Base-by-base conservation (phyloP, 2,888 invertebrate species). In the Aspidiotus destructor region DNA sequence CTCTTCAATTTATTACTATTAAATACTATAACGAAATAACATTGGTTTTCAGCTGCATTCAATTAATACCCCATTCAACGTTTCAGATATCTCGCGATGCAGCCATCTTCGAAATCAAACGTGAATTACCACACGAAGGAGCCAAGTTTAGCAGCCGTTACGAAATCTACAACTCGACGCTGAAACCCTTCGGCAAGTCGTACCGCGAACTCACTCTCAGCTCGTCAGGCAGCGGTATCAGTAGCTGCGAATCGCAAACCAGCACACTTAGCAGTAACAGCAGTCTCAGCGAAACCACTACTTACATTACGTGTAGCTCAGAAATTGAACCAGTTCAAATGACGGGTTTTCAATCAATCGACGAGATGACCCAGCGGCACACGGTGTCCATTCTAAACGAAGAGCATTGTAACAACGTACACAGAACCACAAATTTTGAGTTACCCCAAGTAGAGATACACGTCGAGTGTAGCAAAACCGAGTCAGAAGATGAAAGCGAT, bases 111-210 rank as follows among this genome's bases (percentile, higher is more conserved):
- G 69, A 69, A 28, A 69, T 69, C 28, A 69, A 69, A 62, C 69
- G 69, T 40, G 69, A 69, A 62, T 53, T 60, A 15, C 62, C 62
- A 8, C 7, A 41, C 13, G 69, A 69, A 17, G 69, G 69, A n/a
- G 16, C 62, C n/a, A 62, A 70, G 57, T 69, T 70, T 54, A 63
- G 69, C 16, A 72, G 72, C 55, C 70, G 71, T 53, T 72, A 72
- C 70, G 72, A 72, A 64, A 72, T 72, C 61, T 72, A 72, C 68
- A 71, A 72, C 41, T 70, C 70, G 40, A 71, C 72, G 16, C 71
- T 72, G 0, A 69, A 61, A 60, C 72, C 72, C 0, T 72, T 72
- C 60, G 72, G 72, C 9, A 71, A 70, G 69, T 68, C 70, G 48
- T 71, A 72, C 70, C 69, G 72, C 40, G 72, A 70, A 8, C 63